Conservation (phyloP, 2,113 vertebrate genomes). For the Brienomyrus longianalis region DNA sequence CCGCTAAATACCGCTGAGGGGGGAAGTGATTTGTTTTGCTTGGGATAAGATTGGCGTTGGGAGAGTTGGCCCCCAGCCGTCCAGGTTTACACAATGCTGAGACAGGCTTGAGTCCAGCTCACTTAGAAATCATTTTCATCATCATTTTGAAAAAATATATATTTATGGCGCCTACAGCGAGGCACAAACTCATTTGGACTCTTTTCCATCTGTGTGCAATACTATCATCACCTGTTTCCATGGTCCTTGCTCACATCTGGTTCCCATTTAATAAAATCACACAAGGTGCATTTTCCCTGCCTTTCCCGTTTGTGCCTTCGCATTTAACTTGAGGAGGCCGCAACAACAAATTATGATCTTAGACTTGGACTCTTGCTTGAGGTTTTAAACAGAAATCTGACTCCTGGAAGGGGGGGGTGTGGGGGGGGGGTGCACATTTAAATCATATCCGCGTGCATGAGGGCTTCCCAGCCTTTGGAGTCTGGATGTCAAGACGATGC, state of each 20-base stretch:
- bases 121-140: conserved; percentile 49
- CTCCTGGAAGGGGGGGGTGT: conserved; percentile 44
- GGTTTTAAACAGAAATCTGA: conserved; percentile 46
- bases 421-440: conserved; percentile 25
- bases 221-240: conserved; percentile 90
- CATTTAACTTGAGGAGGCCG: conserved; percentile 65
- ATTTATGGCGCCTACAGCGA: conserved; percentile 60
- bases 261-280: conserved; percentile 70
- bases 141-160: conserved; percentile 46
- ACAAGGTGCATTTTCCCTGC: conserved; percentile 72
- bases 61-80: conserved; percentile 19
- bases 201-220: conserved; percentile 74
- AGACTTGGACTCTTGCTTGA: conserved; percentile 35
- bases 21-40: conserved; percentile 26
- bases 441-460: conserved; percentile 42
- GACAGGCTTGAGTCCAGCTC: conserved; percentile 37
- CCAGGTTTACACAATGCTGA: conserved; percentile 40
- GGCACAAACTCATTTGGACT: conserved; percentile 60
- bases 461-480: conserved; percentile 39
- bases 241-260: conserved; percentile 77
- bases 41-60: conserved; percentile 28
- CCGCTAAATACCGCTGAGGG: neutral
- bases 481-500: conserved; percentile 38
- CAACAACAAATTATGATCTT: conserved; percentile 62
- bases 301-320: conserved; percentile 57